Base-by-base conservation (phyloP, 1,140 invertebrate genomes). In the Neuroterus valhalla region DNA sequence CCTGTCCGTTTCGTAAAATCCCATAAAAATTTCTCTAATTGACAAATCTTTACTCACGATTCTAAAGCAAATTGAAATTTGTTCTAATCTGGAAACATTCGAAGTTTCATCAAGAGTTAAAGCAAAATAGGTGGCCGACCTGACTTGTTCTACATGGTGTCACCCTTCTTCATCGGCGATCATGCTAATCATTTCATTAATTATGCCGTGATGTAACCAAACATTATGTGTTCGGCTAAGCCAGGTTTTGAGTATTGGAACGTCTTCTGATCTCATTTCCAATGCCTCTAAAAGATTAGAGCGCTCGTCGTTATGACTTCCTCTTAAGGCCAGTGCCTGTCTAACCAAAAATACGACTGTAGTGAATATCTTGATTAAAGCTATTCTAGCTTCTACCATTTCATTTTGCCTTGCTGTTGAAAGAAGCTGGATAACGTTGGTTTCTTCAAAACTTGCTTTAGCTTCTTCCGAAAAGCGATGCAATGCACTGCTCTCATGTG, bases 1-100 rank as follows among this genome's bases (percentile, higher is more conserved):
- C 31, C 73, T 80, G 31, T 62, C 68, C 44, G 62, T 62, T 14
- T 38, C 76, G 75, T 48, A 46, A 80, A 78, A 62, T 52, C 76
- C 76, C 26, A 80, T 76, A 71, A 80, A 80, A 21, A 46, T 72
- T 48, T 78, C 72, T 11, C 6, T 11, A 38, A 62, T 21, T 15
- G 48, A 43, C 1, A 74, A 69, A 74, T 74, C 67, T n/a, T 52
- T 66, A n/a, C 3, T 48, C 12, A 74, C 67, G 38, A 69, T 62
- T 55, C 67, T 55, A 1, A 70, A 23, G 19, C 17, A 74, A 52
- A 69, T 45, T 12, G 45, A 74, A 17, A 74, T 45, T 43, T 74
- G 72, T 48, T 74, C 50, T 26, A 43, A 14, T 48, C 19, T 74
- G 15, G 31, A 31, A 17, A 74, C 42, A 38, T 74, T 66, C 17